Evolutionary conservation across 1,140 invertebrate species (phyloP), one percentile per base, ranked within the genome.

Genomic region (Ceratina calcarata): DNA sequence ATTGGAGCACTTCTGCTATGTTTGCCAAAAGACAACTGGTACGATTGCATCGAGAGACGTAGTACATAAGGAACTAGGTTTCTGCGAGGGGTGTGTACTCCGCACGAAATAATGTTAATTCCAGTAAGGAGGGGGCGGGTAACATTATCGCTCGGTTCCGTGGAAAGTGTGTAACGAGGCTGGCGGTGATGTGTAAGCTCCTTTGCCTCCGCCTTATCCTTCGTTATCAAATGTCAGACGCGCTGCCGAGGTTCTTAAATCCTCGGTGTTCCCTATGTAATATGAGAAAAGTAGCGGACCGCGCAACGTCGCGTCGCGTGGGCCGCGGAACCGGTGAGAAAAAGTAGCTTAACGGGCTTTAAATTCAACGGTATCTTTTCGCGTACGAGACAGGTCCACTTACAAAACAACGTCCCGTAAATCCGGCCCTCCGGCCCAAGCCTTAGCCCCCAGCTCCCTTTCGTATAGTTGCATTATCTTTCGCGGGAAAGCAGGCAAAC

Each of bases 401-500:
- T 88, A 88, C 86, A 89, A 89, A 90, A 88, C 87, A 91, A 87
- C 89, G 85, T 83, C 81, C 86, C 89, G 86, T 92, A 92, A 92
- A 92, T 92, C 89, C 85, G 81, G 68, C 69, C 57, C 55, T 16
- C 71, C 55, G 3, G 8, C 66, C 37, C 51, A 78, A 67, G 68
- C 61, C 2, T 45, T 45, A 45, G 37, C 71, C 75, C n/a, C 51
- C 22, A 2, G 12, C 24, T 18, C 6, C 53, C 69, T 18, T 60
- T 60, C 70, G 80, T 83, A 45, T 10, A 81, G 73, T 86, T 78
- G 88, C 87, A 92, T 92, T 92, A 93, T 93, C 92, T 92, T 91
- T 90, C 88, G 87, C 90, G 87, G 89, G 90, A 93, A 92, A 92
- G 90, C 86, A 90, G 90, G 89, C 89, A 89, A 89, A 84, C 78